Conservation (phyloP, 1,140 invertebrate species). For the Halesus radiatus region DNA sequence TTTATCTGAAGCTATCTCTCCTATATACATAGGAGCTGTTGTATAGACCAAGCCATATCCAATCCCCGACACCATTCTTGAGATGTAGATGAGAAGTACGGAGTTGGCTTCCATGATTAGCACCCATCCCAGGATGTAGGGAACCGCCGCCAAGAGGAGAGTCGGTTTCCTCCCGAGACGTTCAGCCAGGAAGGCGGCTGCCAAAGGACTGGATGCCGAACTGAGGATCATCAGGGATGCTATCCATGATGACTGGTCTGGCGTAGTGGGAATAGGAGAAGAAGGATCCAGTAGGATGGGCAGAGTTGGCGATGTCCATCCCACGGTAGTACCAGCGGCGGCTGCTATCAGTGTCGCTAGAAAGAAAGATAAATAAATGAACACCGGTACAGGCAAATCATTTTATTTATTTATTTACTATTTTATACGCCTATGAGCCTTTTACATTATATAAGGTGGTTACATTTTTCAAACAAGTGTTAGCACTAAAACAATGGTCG, state of each 20-base stretch:
- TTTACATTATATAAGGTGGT: too few species aligned
- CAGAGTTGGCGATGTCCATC: conserved; percentile 75
- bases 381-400: too few species aligned
- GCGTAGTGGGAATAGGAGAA: conserved; percentile 68
- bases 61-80: conserved; percentile 73
- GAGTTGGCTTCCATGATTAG: conserved; percentile 72
- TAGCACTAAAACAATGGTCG: too few species aligned
- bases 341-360: conserved; percentile 69
- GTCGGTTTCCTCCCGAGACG: conserved; percentile 78
- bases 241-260: conserved; percentile 76
- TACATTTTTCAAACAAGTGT: too few species aligned
- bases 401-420: too few species aligned
- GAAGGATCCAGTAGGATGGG: conserved; percentile 66
- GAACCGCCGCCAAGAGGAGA: conserved; percentile 73
- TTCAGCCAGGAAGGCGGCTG: conserved; percentile 68
- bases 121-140: conserved; percentile 77
- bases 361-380: background rate
- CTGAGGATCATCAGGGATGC: conserved; percentile 72
- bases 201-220: conserved; percentile 67
- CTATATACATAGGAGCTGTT: conserved; percentile 76
- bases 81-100: conserved; percentile 70
- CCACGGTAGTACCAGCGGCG: conserved; percentile 68
- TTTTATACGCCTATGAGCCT: too few species aligned
- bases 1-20: conserved; percentile 77
- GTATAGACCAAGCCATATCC: conserved; percentile 78